Conservation (phyloP, 2,888 invertebrate species). For the Coelopa pilipes region DNA sequence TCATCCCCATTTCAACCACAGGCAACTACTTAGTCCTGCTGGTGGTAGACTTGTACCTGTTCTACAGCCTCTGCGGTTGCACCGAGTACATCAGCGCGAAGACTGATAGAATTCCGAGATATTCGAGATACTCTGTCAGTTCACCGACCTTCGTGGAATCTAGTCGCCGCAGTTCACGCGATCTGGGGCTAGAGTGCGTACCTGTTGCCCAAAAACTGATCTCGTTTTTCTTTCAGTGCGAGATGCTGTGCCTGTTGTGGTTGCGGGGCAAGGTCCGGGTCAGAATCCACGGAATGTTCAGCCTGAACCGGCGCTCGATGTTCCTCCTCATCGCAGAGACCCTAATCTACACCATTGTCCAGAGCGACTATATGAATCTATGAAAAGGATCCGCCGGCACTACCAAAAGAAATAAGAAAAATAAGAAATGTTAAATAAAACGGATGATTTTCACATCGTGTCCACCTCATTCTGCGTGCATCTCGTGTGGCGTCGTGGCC, state of each 20-base stretch:
- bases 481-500: no score
- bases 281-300: neutral
- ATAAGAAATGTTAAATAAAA: no score
- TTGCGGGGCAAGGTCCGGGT: neutral
- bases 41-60: no score
- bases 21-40: no score
- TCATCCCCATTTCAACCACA: no score
- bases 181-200: neutral
- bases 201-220: neutral
- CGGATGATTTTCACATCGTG: no score
- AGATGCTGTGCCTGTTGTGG: neutral
- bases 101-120: neutral
- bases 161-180: neutral
- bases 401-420: no score
- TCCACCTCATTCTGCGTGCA: no score
- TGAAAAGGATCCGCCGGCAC: neutral
- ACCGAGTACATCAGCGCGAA: neutral
- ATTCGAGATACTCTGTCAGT: neutral
- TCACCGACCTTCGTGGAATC: neutral
- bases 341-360: neutral
- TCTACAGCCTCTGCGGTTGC: no score
- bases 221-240: neutral
- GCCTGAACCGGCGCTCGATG: neutral
- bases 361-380: neutral
- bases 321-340: neutral